Evolutionary conservation across 2,113 vertebrate genomes (phyloP).

Genomic region (Hippocampus barbouri): DNA sequence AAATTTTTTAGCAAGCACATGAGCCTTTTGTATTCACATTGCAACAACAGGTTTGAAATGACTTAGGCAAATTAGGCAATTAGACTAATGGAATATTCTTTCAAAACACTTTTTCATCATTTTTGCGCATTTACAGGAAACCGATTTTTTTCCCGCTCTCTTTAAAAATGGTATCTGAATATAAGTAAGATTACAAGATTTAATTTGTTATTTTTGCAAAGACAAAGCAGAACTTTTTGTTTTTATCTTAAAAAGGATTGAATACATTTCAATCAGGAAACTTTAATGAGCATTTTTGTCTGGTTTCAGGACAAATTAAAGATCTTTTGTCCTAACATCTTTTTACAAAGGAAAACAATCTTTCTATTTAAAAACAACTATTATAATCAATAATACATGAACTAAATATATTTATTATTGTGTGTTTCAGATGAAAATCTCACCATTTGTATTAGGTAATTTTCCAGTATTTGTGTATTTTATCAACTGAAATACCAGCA

Average conservation of each 20-base stretch:
- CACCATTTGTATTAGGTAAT: not conserved
- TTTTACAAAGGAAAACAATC: not conserved
- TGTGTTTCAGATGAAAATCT: not conserved
- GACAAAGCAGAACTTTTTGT: not conserved
- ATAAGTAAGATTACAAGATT: no score
- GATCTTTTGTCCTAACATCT: not conserved
- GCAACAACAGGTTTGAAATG: not conserved
- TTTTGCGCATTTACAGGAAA: not conserved
- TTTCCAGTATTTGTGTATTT: not conserved
- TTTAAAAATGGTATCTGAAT: no score
- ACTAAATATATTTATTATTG: not conserved
- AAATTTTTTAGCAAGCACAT: not conserved
- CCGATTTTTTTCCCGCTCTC: not conserved
- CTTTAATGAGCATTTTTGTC: not conserved
- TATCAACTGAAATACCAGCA: not conserved
- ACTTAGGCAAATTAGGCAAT: no score
- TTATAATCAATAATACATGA: not conserved
- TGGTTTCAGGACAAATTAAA: not conserved
- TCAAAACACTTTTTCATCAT: not conserved
- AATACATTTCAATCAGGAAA: not conserved
- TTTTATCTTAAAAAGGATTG: not conserved
- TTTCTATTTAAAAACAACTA: not conserved
- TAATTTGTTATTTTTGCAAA: no score
- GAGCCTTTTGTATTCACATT: not conserved
- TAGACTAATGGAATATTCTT: not conserved